Percentiles rank a stretch among this genome's conserved stretches.
These are phyloP conservation scores for rabbit (Oryctolagus cuniculus) DNA, from an alignment of 2,113 vertebrate species.

Conservation along the genomic window DNA sequence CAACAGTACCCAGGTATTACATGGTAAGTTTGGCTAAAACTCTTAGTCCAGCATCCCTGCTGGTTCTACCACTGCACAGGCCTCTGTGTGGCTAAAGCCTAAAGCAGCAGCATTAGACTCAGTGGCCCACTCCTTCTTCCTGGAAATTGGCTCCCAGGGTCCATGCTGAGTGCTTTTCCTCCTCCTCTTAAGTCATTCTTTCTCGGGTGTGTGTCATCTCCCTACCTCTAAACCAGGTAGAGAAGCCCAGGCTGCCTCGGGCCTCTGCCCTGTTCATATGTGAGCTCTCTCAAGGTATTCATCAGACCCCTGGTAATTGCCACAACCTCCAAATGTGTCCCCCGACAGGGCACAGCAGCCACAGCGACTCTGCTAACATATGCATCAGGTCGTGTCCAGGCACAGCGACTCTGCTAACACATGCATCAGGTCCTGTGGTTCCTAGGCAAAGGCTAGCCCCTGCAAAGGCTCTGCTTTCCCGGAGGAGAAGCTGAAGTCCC, in stretches of 20 bases:
- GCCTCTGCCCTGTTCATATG: background rate
- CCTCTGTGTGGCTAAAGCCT: background rate
- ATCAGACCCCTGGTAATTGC: background rate
- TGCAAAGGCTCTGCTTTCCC: background rate
- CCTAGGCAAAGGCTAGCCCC: background rate
- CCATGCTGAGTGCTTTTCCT: accelerated
- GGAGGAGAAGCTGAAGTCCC: background rate
- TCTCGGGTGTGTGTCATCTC: too few species aligned
- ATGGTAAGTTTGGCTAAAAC: background rate
- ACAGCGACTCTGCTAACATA: background rate
- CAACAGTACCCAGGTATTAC: background rate
- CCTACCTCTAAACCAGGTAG: accelerated
- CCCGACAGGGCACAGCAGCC: background rate
- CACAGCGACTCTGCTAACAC: background rate
- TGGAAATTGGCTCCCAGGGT: background rate
- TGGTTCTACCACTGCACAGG: background rate
- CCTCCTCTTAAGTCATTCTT: accelerated
- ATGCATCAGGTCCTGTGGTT: background rate
- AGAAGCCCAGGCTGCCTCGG: background rate
- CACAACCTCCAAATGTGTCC: background rate
- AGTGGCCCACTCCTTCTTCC: background rate
- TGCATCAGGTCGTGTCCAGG: background rate
- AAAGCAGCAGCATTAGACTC: accelerated
- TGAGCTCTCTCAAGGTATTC: background rate
- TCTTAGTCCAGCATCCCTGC: background rate